Conservation (phyloP, 2,797 vertebrate species). For the Chrysocyon brachyurus region DNA sequence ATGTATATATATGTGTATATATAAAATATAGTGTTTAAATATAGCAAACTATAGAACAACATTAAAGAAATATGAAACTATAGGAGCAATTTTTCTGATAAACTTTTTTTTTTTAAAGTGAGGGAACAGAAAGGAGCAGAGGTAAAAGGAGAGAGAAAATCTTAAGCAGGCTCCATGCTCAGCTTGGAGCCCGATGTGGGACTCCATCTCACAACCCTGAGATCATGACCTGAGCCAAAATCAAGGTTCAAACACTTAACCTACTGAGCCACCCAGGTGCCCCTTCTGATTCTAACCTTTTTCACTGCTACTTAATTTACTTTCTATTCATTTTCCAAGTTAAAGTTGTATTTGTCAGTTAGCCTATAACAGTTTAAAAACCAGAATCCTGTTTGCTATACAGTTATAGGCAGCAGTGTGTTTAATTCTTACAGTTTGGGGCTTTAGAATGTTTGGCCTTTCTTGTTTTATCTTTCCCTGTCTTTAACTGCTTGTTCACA, state of each 20-base stretch:
- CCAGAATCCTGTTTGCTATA: background rate
- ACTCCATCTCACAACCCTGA: background rate
- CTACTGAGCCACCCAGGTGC: background rate
- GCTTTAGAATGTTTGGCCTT: constrained; percentile 40
- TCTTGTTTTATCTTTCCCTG: background rate
- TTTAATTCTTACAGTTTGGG: background rate
- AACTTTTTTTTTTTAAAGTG: background rate
- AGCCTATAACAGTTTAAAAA: constrained; percentile 44
- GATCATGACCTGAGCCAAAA: background rate
- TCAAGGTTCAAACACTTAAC: background rate
- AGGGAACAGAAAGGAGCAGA: background rate
- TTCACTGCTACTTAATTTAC: constrained; percentile 37
- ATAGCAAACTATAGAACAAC: background rate
- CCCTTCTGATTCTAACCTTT: background rate
- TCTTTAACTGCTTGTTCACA: constrained; percentile 1
- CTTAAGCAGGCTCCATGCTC: background rate
- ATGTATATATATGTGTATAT: too few relatives aligned
- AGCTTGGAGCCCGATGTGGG: background rate
- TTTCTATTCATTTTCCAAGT: background rate
- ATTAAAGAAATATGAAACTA: constrained; percentile 22
- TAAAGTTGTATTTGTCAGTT: background rate
- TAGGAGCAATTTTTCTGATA: background rate
- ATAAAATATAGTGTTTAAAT: constrained; percentile 34
- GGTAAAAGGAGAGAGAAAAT: background rate
- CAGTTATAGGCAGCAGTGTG: background rate